Percentiles rank a stretch among this genome's conserved stretches.
These are phyloP conservation scores for Bathynomus jamesi DNA, from an alignment of 1,140 invertebrate species.

Conservation along the genomic window DNA sequence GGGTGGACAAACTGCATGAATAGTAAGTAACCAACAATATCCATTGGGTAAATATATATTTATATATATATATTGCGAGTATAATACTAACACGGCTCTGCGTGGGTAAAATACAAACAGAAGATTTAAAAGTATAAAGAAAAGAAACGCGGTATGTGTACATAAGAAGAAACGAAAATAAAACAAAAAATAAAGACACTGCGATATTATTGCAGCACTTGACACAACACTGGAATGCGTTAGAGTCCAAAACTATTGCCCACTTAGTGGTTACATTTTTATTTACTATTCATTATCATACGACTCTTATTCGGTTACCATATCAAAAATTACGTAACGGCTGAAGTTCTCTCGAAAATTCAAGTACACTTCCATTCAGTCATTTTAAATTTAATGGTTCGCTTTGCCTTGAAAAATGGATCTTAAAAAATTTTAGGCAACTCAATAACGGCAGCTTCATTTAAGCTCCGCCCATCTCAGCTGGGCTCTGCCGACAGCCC, in stretches of 20 bases:
- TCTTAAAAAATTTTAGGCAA: not conserved
- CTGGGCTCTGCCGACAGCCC: not conserved
- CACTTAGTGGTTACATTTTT: not conserved
- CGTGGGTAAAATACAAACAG: not conserved
- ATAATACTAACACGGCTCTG: not conserved
- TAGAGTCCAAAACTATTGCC: not conserved
- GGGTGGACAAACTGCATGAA: not conserved
- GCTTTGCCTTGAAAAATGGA: not conserved
- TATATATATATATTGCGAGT: too few relatives aligned
- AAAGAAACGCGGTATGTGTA: not conserved
- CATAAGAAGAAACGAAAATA: not conserved
- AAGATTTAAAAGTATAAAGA: not conserved
- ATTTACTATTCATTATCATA: not conserved
- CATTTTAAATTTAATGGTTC: not conserved
- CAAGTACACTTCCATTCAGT: not conserved
- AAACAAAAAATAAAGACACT: not conserved
- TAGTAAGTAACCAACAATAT: not conserved
- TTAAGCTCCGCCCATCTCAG: not conserved
- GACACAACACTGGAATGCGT: not conserved
- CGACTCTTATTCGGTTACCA: not conserved
- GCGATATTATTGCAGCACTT: not conserved
- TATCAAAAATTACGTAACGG: not conserved
- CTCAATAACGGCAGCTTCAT: not conserved
- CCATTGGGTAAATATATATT: not conserved
- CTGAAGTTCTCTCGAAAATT: not conserved